These are phyloP conservation scores for Alentia gelatinosa DNA, from an alignment of 2,888 invertebrate genomes.

Conservation along the genomic window DNA sequence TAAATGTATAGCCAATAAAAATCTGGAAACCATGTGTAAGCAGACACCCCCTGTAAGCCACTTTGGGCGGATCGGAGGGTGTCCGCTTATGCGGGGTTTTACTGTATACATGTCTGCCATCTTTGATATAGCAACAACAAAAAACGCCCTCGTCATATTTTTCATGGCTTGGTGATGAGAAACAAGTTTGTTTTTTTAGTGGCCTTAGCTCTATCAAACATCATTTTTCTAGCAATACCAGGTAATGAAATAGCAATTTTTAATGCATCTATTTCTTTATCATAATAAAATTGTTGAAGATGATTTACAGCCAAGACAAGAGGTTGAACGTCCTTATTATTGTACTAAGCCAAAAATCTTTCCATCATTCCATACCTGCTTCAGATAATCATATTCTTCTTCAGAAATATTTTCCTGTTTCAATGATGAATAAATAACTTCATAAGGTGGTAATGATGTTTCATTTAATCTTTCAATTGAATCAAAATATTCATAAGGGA, in stretches of 20 bases:
- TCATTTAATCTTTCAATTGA: neutral
- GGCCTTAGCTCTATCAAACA: neutral
- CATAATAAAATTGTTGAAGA: neutral
- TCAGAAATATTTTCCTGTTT: neutral
- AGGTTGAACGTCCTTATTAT: neutral
- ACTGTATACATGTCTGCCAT: too few species aligned
- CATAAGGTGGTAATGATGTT: neutral
- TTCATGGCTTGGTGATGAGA: too few species aligned
- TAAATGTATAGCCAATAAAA: too few species aligned
- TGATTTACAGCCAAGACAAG: neutral
- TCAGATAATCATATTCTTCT: neutral
- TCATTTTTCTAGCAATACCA: neutral
- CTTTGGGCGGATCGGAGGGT: too few species aligned
- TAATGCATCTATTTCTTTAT: neutral
- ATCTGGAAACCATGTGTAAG: too few species aligned
- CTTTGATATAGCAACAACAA: too few species aligned
- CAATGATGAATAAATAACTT: neutral
- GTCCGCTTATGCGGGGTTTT: too few species aligned
- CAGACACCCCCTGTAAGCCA: too few species aligned
- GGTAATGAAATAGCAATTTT: conserved; percentile 32
- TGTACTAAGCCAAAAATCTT: neutral
- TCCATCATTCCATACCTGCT: neutral
- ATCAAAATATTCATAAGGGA: neutral
- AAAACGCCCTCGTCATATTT: too few species aligned
- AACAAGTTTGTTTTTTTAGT: too few species aligned